Evolutionary conservation across 1,140 invertebrate species (phyloP).

Genomic region (Mylabris phalerata): DNA sequence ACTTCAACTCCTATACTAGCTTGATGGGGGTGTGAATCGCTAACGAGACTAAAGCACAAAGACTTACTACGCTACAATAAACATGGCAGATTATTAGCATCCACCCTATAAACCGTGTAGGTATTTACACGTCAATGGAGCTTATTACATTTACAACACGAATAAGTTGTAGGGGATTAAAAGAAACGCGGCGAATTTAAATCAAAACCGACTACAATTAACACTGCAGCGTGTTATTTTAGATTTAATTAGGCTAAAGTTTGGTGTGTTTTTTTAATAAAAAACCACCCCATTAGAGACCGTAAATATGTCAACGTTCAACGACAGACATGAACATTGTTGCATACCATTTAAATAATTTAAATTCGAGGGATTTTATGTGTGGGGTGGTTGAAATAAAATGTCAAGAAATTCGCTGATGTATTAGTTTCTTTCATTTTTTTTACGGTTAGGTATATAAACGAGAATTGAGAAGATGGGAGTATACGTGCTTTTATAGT

Average conservation of each 20-base stretch:
- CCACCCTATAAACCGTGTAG: not conserved
- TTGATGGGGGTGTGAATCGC: conserved; percentile 12
- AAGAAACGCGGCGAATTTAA: too few relatives aligned
- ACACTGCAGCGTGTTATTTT: too few relatives aligned
- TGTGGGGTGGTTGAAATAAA: conserved; percentile 7
- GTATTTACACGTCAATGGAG: too few relatives aligned
- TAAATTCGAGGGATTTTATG: not conserved
- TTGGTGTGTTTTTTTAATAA: too few relatives aligned
- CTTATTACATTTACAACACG: too few relatives aligned
- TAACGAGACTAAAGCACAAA: conserved; percentile 6
- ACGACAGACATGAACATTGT: conserved; percentile 1
- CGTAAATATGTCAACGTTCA: too few relatives aligned
- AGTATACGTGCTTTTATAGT: too few relatives aligned
- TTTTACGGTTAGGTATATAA: conserved; percentile 2
- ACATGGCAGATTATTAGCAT: conserved; percentile 11
- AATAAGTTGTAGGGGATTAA: too few relatives aligned
- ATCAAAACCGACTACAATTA: too few relatives aligned
- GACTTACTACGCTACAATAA: not conserved
- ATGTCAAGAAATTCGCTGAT: conserved; percentile 15
- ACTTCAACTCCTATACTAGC: too few relatives aligned
- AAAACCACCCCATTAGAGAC: too few relatives aligned
- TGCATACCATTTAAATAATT: conserved; percentile 16
- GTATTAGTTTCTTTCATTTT: conserved; percentile 10
- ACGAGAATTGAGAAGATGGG: conserved; percentile 10
- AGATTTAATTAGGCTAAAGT: too few relatives aligned